phyloP scores from a whole-genome alignment of 2,797 vertebrate species.

The Salmo trutta region DNA sequence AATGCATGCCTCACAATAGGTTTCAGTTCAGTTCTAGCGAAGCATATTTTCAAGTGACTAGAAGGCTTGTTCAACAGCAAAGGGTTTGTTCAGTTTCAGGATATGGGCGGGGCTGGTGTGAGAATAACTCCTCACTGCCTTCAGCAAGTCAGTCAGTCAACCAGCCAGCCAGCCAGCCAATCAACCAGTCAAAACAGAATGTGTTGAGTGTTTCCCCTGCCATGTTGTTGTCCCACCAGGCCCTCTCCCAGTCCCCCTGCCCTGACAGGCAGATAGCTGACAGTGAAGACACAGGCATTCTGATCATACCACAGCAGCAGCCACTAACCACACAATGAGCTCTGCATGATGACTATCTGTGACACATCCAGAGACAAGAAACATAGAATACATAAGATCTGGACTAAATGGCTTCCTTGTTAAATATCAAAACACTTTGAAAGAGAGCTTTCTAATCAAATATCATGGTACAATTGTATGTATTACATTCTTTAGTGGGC shows the following conservation, averaged over 20 bases:
- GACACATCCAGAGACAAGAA: background rate
- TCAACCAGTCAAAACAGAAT: background rate
- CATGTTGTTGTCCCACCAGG: background rate
- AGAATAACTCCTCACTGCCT: background rate
- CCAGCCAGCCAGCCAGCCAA: background rate
- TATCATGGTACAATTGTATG: background rate
- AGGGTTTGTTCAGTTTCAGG: background rate
- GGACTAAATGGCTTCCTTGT: no score
- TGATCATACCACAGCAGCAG: background rate
- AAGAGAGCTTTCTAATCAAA: background rate
- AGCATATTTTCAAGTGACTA: no score
- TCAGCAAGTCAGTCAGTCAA: background rate
- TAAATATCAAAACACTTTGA: no score
- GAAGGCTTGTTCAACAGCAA: background rate
- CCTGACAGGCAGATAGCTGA: background rate
- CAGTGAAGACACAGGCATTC: background rate
- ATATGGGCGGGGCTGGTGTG: background rate
- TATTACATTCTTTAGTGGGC: background rate
- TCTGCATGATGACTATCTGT: background rate
- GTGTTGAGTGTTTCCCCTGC: background rate
- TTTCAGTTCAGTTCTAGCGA: background rate
- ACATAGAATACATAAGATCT: no score
- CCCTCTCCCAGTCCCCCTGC: background rate
- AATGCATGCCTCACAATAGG: no score
- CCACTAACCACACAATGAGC: background rate